Percentiles rank a stretch among this genome's conserved stretches.
phyloP scores from a whole-genome alignment of 2,113 vertebrate species.

The Dipodomys stephensi region DNA sequence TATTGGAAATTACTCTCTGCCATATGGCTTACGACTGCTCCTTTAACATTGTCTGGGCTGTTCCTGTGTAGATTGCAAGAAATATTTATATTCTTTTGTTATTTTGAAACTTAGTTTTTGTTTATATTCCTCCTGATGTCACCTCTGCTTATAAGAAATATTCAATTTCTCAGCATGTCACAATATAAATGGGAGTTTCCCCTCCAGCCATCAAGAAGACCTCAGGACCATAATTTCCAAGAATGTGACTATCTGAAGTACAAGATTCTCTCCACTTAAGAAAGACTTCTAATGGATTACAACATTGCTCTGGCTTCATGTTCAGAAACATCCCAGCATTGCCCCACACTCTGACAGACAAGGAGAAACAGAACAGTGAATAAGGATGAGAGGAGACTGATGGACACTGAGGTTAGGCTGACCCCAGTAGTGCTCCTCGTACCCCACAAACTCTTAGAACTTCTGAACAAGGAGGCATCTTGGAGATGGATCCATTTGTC shows the following conservation, averaged over 20 bases:
- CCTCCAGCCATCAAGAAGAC: conserved; percentile 30
- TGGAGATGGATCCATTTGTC: neutral
- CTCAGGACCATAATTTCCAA: conserved; percentile 72
- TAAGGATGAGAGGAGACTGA: neutral
- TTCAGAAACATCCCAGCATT: conserved; percentile 60
- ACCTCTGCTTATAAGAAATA: conserved; percentile 58
- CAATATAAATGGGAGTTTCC: conserved; percentile 55
- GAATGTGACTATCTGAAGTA: conserved; percentile 62
- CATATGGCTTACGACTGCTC: neutral
- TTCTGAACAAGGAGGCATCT: conserved; percentile 12
- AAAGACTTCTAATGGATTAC: conserved; percentile 68
- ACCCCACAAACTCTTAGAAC: neutral
- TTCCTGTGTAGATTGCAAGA: conserved; percentile 13
- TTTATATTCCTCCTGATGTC: conserved; percentile 45
- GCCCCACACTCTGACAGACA: conserved; percentile 24
- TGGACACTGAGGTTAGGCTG: neutral
- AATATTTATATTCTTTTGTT: conserved; percentile 47
- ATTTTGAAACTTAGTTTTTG: conserved; percentile 53
- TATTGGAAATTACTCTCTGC: neutral
- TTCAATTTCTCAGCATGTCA: conserved; percentile 56
- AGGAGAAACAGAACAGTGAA: neutral
- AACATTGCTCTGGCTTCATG: conserved; percentile 42
- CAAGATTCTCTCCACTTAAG: conserved; percentile 57
- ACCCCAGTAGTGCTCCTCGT: neutral
- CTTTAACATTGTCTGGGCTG: neutral